These are phyloP conservation scores for Cyclophora albipunctata DNA, from an alignment of 2,888 invertebrate genomes.

Conservation along the genomic window DNA sequence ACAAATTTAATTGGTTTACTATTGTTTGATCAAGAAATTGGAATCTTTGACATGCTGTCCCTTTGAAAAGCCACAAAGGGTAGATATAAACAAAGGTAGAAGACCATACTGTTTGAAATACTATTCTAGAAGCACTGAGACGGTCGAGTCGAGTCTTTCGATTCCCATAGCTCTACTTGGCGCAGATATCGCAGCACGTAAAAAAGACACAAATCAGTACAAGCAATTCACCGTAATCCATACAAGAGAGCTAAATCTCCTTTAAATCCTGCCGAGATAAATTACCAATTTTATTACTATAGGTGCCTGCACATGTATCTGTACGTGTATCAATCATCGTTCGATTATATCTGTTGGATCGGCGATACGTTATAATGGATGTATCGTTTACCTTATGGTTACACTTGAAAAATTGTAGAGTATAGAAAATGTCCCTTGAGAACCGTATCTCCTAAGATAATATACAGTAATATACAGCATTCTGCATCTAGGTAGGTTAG, in stretches of 20 bases:
- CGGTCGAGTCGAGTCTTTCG: constrained; percentile 8
- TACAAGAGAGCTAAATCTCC: constrained; percentile 48
- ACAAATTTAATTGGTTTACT: constrained; percentile 1
- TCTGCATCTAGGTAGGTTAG: not conserved
- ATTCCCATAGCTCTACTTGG: constrained; percentile 8
- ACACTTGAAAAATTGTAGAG: no score
- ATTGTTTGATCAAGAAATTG: constrained; percentile 12
- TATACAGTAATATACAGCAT: no score
- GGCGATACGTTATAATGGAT: not conserved
- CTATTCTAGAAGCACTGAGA: constrained; percentile 14
- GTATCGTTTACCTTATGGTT: not conserved
- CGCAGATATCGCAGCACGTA: constrained; percentile 21
- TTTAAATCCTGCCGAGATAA: constrained; percentile 37
- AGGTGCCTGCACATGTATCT: constrained; percentile 11
- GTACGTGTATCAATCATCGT: constrained; percentile 9
- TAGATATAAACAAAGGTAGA: constrained; percentile 4
- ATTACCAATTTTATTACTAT: constrained; percentile 35
- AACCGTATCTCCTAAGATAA: no score
- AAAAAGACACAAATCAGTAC: constrained; percentile 43
- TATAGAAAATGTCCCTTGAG: no score
- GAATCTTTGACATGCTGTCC: constrained; percentile 14
- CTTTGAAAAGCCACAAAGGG: constrained; percentile 11
- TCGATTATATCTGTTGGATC: constrained; percentile 5
- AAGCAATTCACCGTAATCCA: constrained; percentile 48
- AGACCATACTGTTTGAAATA: constrained; percentile 12